Evolutionary conservation across 2,888 invertebrate species (phyloP).

Genomic region (Amiota communis): DNA sequence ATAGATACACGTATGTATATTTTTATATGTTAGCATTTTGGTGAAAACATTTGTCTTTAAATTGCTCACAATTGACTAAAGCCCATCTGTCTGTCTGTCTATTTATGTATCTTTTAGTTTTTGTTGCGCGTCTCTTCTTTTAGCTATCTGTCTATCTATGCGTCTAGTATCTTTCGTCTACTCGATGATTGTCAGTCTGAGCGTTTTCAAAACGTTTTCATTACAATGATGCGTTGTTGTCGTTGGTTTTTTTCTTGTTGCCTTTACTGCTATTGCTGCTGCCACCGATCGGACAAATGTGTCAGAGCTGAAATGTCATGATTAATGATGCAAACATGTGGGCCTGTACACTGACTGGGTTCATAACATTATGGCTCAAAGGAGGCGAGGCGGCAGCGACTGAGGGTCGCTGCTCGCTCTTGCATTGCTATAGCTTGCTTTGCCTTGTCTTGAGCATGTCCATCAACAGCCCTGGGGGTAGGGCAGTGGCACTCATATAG

Average conservation of each 20-base stretch:
- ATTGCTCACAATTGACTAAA: slow-evolving; percentile 44
- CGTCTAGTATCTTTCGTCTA: slow-evolving; percentile 29
- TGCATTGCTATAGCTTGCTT: background rate
- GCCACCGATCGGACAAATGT: slow-evolving; percentile 68
- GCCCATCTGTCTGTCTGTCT: slow-evolving; percentile 38
- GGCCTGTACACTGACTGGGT: slow-evolving; percentile 51
- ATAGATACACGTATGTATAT: no score
- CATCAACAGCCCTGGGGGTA: slow-evolving; percentile 30
- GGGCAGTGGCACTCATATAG: slow-evolving; percentile 28
- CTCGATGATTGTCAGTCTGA: slow-evolving; percentile 34
- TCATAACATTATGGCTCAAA: slow-evolving; percentile 18
- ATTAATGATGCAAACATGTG: slow-evolving; percentile 73
- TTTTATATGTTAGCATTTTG: background rate
- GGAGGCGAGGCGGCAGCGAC: slow-evolving; percentile 11
- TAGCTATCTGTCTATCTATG: slow-evolving; percentile 26
- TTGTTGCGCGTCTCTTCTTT: background rate
- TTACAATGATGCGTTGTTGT: slow-evolving; percentile 54
- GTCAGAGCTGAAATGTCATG: slow-evolving; percentile 70
- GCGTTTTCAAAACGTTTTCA: slow-evolving; percentile 61
- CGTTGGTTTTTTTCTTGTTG: slow-evolving; percentile 45
- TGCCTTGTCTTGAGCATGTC: slow-evolving; percentile 6
- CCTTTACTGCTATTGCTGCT: slow-evolving; percentile 47
- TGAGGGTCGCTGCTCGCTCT: slow-evolving; percentile 1
- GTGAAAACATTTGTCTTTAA: slow-evolving; percentile 48
- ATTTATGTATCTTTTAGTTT: slow-evolving; percentile 6